Percentiles rank a stretch among this genome's conserved stretches.
These are phyloP conservation scores for Paedocypris sp. DNA, from an alignment of 2,113 vertebrate genomes.

Conservation along the genomic window DNA sequence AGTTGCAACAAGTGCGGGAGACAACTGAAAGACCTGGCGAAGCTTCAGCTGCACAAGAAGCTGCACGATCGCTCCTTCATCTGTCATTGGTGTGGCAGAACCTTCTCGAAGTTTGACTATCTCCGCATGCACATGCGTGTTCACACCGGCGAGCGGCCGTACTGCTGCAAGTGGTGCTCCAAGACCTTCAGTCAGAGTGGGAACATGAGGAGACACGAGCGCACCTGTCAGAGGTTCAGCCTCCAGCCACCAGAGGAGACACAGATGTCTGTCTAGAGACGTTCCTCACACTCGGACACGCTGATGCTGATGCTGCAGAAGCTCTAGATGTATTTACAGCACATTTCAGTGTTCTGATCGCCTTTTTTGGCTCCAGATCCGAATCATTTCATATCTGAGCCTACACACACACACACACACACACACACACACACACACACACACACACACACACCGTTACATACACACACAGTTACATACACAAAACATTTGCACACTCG, in stretches of 20 bases:
- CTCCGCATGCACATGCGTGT: constrained; percentile 62
- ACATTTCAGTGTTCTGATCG: no score
- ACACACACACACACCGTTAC: no score
- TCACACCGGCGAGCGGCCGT: constrained; percentile 59
- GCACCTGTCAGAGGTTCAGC: constrained; percentile 54
- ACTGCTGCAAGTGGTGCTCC: constrained; percentile 60
- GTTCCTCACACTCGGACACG: constrained; percentile 14
- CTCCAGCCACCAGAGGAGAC: constrained; percentile 47
- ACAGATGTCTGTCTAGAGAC: constrained; percentile 10
- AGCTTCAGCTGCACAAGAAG: constrained; percentile 52
- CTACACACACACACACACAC: no score
- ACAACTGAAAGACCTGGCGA: constrained; percentile 38
- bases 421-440: no score
- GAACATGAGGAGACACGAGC: constrained; percentile 55
- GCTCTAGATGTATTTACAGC: no score
- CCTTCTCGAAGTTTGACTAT: constrained; percentile 59
- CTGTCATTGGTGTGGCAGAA: constrained; percentile 62
- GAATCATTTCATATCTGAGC: no score
- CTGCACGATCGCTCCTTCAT: constrained; percentile 51
- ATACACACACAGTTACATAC: no score
- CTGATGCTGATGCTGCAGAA: background rate
- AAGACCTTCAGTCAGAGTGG: constrained; percentile 61
- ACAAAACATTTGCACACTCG: no score
- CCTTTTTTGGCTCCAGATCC: no score
- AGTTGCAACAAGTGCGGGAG: constrained; percentile 54